Conservation (phyloP, 2,888 invertebrate species). For the Erpobdella octoculata region DNA sequence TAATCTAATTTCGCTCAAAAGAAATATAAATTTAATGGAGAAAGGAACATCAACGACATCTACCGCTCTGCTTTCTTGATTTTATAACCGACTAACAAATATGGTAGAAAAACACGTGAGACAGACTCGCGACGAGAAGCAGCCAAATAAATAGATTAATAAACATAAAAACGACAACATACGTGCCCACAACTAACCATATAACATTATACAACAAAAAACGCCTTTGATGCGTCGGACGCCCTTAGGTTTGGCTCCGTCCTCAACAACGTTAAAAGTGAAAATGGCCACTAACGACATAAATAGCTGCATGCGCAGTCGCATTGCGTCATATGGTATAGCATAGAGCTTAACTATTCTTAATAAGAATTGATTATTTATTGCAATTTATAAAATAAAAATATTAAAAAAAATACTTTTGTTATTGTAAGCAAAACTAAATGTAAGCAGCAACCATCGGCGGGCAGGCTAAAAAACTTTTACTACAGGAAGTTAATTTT, state of each 20-base stretch:
- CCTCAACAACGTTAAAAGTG: neutral
- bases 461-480: too few relatives aligned
- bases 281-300: slow-evolving; percentile 10
- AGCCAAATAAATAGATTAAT: neutral
- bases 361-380: neutral
- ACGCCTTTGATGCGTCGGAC: neutral
- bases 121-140: too few relatives aligned
- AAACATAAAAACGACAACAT: neutral
- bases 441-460: too few relatives aligned
- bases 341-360: neutral
- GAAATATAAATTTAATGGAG: too few relatives aligned
- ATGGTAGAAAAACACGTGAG: too few relatives aligned
- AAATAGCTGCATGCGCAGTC: slow-evolving; percentile 10
- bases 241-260: neutral
- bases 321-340: slow-evolving; percentile 2
- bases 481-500: too few relatives aligned
- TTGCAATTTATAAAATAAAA: neutral
- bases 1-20: too few relatives aligned
- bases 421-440: too few relatives aligned
- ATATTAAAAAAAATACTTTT: too few relatives aligned
- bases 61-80: too few relatives aligned
- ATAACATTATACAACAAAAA: slow-evolving; percentile 32
- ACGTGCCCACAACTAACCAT: slow-evolving; percentile 24
- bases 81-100: too few relatives aligned
- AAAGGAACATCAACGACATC: too few relatives aligned